Evolutionary conservation across 2,888 invertebrate species (phyloP).

Genomic region (Melieria crassipennis): DNA sequence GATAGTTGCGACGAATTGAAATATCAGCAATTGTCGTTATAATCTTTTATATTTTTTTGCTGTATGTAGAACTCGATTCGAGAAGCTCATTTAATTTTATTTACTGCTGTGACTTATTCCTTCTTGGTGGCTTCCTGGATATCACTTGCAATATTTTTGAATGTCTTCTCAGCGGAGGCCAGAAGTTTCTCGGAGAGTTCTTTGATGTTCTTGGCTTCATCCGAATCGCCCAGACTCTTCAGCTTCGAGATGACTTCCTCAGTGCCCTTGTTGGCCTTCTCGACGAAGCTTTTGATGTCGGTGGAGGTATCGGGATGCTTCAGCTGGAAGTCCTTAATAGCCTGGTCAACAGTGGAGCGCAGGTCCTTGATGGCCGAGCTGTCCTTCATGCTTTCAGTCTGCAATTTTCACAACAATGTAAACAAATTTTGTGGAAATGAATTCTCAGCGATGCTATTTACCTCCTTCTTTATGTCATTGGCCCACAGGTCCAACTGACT

Average conservation of each 20-base stretch:
- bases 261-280: slow-evolving; percentile 19
- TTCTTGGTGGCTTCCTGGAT: background rate
- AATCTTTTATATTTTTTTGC: no score
- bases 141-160: slow-evolving; percentile 13
- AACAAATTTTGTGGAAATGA: background rate
- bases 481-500: slow-evolving; percentile 19
- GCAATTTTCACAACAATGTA: background rate
- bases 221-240: background rate
- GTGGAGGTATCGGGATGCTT: slow-evolving; percentile 11
- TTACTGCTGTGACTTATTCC: background rate
- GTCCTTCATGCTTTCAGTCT: slow-evolving; percentile 25
- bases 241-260: slow-evolving; percentile 14
- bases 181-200: slow-evolving; percentile 14
- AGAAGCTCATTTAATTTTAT: no score
- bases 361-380: slow-evolving; percentile 6
- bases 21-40: no score
- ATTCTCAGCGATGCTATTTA: background rate
- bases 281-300: slow-evolving; percentile 12
- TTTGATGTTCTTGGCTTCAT: slow-evolving; percentile 13
- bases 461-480: slow-evolving; percentile 7
- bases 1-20: no score
- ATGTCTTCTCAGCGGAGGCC: slow-evolving; percentile 6
- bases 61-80: no score
- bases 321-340: slow-evolving; percentile 2
- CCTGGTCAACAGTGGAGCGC: slow-evolving; percentile 12